Conservation (phyloP, 1,140 invertebrate genomes). For the Drosophila suzukii region DNA sequence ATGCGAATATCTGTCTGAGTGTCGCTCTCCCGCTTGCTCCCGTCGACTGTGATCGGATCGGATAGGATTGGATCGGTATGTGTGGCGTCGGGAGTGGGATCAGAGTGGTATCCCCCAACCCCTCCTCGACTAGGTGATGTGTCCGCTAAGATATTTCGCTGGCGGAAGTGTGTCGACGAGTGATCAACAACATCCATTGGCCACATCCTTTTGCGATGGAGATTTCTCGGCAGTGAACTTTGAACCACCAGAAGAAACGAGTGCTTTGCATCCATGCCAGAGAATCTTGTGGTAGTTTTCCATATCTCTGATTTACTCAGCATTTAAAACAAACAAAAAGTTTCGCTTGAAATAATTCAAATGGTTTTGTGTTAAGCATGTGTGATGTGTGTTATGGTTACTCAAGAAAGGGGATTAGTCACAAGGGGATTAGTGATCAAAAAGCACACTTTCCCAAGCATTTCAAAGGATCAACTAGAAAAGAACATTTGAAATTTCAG, state of each 20-base stretch:
- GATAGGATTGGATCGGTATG: constrained; percentile 35
- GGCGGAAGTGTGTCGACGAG: constrained; percentile 67
- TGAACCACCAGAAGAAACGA: constrained; percentile 17
- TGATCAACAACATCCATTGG: constrained; percentile 42
- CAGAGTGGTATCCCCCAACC: constrained; percentile 1
- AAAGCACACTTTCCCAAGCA: too few species aligned
- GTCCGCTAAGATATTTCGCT: constrained; percentile 56
- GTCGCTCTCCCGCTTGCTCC: constrained; percentile 25
- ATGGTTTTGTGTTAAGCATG: constrained; percentile 1
- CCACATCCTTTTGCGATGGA: constrained; percentile 53
- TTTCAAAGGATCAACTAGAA: not conserved
- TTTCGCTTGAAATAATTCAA: constrained; percentile 10
- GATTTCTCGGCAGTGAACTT: constrained; percentile 32
- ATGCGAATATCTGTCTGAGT: constrained; percentile 70
- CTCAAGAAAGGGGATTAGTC: not conserved
- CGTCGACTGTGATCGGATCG: constrained; percentile 2
- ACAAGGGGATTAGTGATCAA: too few species aligned
- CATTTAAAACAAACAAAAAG: constrained; percentile 25
- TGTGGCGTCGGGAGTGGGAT: constrained; percentile 36
- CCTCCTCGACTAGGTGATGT: constrained; percentile 45
- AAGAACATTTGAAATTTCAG: not conserved
- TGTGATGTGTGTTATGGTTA: not conserved
- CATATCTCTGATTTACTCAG: constrained; percentile 15
- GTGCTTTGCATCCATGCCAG: constrained; percentile 2
- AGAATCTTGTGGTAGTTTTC: constrained; percentile 27